Percentiles rank a stretch among this genome's conserved stretches.
Conservation (phyloP, 2,888 invertebrate species). For the Drosophila pseudotakahashii region DNA sequence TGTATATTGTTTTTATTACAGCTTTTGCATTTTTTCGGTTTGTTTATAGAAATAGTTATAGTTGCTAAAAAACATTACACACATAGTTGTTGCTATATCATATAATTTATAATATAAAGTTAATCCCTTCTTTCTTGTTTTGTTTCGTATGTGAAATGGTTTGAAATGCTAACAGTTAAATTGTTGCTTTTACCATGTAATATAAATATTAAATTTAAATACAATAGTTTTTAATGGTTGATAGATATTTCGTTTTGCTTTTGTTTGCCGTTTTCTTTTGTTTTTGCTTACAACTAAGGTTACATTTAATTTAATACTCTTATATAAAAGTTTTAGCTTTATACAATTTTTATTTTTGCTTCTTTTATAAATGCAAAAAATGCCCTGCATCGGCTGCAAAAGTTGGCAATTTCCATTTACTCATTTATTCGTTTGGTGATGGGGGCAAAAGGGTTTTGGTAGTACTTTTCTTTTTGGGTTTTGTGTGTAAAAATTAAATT, state of each 20-base stretch:
- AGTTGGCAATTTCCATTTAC: slow-evolving; percentile 60
- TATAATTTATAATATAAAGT: slow-evolving; percentile 51
- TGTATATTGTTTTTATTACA: slow-evolving; percentile 45
- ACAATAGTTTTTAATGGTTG: slow-evolving; percentile 72
- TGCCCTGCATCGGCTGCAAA: slow-evolving; percentile 62
- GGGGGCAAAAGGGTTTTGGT: slow-evolving; percentile 29
- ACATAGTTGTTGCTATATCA: slow-evolving; percentile 68
- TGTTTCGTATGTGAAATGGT: slow-evolving; percentile 75
- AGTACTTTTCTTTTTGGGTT: slow-evolving; percentile 34
- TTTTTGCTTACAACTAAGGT: slow-evolving; percentile 61
- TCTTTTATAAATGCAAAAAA: slow-evolving; percentile 70
- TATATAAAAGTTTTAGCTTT: slow-evolving; percentile 64
- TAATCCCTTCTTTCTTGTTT: slow-evolving; percentile 53
- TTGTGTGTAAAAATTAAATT: slow-evolving; percentile 67
- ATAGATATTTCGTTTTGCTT: slow-evolving; percentile 50
- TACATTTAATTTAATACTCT: slow-evolving; percentile 74
- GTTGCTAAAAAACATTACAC: slow-evolving; percentile 77
- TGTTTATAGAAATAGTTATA: slow-evolving; percentile 75
- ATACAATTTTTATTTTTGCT: slow-evolving; percentile 67
- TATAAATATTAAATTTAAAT: slow-evolving; percentile 75
- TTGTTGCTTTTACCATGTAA: slow-evolving; percentile 65
- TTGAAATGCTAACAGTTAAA: slow-evolving; percentile 79
- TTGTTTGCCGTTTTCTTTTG: slow-evolving; percentile 30
- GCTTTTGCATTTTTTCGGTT: slow-evolving; percentile 42
- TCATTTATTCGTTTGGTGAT: slow-evolving; percentile 17